Percentiles rank a stretch among this genome's conserved stretches.
phyloP scores from a whole-genome alignment of 2,888 invertebrate species.

The Cremastinae sp. region DNA sequence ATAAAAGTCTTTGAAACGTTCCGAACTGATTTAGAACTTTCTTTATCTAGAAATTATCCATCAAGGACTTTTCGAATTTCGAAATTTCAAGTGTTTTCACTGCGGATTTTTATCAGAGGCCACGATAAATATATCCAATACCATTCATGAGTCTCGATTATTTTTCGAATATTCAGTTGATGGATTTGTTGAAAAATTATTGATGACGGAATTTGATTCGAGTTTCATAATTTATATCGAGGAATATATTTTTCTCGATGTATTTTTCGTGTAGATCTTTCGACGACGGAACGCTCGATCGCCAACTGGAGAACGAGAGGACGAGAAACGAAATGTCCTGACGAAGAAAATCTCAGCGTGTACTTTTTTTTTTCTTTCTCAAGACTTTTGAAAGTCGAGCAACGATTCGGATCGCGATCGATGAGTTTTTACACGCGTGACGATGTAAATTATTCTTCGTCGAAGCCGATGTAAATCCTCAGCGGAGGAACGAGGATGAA shows the following conservation, averaged over 20 bases:
- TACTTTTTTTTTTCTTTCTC: constrained; percentile 8
- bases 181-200: too few species aligned
- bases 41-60: too few species aligned
- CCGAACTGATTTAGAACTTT: too few species aligned
- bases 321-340: neutral
- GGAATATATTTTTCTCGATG: neutral
- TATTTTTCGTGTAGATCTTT: neutral
- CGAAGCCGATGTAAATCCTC: constrained; percentile 68
- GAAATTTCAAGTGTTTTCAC: neutral
- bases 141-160: neutral
- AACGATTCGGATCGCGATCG: constrained; percentile 58
- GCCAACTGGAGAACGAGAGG: constrained; percentile 15
- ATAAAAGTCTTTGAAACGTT: too few species aligned
- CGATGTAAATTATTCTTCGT: constrained; percentile 71
- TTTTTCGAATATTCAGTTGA: too few species aligned
- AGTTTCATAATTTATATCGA: neutral
- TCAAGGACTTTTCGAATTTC: neutral
- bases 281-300: constrained; percentile 14
- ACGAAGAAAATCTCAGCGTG: neutral
- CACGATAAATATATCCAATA: neutral
- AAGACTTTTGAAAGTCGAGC: constrained; percentile 24
- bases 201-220: too few species aligned
- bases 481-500: neutral
- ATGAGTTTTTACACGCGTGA: constrained; percentile 73
- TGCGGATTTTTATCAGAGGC: too few species aligned